phyloP scores from a whole-genome alignment of 2,113 vertebrate genomes.

The Periophthalmodon schlosseri region DNA sequence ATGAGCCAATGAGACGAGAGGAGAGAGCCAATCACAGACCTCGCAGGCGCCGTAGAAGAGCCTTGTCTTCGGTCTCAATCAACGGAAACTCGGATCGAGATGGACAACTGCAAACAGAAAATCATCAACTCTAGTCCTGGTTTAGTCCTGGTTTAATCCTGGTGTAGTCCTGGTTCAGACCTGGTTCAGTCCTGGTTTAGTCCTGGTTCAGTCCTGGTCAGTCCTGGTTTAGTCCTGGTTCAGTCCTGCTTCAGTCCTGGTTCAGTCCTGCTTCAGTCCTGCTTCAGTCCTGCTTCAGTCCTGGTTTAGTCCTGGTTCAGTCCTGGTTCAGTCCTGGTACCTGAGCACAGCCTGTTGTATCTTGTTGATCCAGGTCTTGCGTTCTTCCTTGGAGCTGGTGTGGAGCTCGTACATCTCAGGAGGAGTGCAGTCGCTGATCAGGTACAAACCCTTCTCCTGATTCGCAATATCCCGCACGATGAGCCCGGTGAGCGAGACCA shows the following conservation, averaged over 20 bases:
- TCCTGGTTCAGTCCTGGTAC: slow-evolving; percentile 63
- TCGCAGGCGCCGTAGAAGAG: slow-evolving; percentile 83
- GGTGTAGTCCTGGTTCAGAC: not conserved
- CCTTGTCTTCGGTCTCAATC: slow-evolving; percentile 91
- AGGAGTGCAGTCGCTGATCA: slow-evolving; percentile 83
- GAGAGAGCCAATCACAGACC: slow-evolving; percentile 69
- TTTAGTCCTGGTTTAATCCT: not conserved
- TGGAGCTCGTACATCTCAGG: slow-evolving; percentile 95
- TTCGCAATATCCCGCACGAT: slow-evolving; percentile 95
- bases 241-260: not conserved
- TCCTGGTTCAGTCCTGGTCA: too few species aligned
- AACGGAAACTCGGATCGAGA: slow-evolving; percentile 89
- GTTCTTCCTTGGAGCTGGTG: slow-evolving; percentile 82
- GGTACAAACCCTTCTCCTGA: slow-evolving; percentile 95
- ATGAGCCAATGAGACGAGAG: not conserved
- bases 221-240: not conserved
- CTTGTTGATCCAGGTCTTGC: slow-evolving; percentile 87
- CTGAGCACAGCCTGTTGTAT: slow-evolving; percentile 86
- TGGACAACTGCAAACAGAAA: slow-evolving; percentile 80
- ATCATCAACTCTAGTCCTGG: too few species aligned
- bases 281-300: too few species aligned
- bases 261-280: not conserved
- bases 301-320: too few species aligned
- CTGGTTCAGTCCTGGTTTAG: not conserved
- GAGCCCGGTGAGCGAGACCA: slow-evolving; percentile 88